These are phyloP conservation scores for Rousettus madagascariensis DNA, from an alignment of 2,797 vertebrate genomes.

Conservation along the genomic window DNA sequence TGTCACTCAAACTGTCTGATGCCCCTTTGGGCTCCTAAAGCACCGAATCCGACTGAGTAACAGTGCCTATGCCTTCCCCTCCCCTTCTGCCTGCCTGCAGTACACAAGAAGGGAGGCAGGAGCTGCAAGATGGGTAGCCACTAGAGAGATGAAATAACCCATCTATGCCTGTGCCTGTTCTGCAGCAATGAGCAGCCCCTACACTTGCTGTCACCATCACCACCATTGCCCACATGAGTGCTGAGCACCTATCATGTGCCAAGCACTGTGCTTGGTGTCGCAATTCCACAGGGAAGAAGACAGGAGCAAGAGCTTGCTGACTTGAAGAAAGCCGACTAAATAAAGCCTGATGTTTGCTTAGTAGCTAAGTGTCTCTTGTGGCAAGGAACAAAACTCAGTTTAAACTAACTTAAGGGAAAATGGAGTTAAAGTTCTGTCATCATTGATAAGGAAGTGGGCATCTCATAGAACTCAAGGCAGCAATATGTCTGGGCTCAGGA, in stretches of 20 bases:
- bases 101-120: neutral
- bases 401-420: constrained; percentile 18
- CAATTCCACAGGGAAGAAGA: neutral
- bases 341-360: neutral
- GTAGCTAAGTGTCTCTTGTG: constrained; percentile 1
- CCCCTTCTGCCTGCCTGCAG: neutral
- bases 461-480: neutral
- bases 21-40: neutral
- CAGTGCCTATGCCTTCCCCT: neutral
- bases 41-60: neutral
- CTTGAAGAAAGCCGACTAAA: neutral
- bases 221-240: neutral
- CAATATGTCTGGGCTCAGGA: neutral
- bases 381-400: constrained; percentile 7
- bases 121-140: neutral
- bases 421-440: neutral
- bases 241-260: neutral
- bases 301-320: neutral
- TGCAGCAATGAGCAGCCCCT: neutral
- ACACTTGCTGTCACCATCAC: neutral
- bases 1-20: neutral
- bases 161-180: neutral
- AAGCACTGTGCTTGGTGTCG: neutral
- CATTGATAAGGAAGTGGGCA: neutral
- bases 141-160: neutral